A percentile compares a stretch with the other conserved stretches of the same genome.
These are phyloP conservation scores for Cabera pusaria DNA, from an alignment of 2,888 invertebrate species.

Conservation along the genomic window DNA sequence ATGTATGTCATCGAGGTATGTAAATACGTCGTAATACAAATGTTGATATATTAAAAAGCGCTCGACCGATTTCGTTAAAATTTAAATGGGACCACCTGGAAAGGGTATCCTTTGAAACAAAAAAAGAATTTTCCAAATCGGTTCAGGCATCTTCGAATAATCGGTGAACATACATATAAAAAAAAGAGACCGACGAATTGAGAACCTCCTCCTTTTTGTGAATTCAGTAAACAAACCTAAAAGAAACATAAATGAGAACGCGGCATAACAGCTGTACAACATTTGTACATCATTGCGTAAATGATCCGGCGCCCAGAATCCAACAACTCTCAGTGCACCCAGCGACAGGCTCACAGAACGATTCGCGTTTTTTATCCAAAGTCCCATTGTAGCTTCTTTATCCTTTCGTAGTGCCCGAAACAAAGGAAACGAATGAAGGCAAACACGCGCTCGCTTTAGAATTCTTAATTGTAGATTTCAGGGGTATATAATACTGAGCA, in stretches of 20 bases:
- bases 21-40: too few species aligned
- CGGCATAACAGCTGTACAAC: slow-evolving; percentile 55
- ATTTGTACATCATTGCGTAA: slow-evolving; percentile 32
- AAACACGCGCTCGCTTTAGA: slow-evolving; percentile 35
- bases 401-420: slow-evolving; percentile 8
- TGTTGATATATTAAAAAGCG: too few species aligned
- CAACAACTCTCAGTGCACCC: slow-evolving; percentile 54
- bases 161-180: too few species aligned
- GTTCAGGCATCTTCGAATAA: too few species aligned
- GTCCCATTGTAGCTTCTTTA: slow-evolving; percentile 40
- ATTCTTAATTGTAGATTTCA: slow-evolving; percentile 42
- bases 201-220: too few species aligned
- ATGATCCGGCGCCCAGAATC: slow-evolving; percentile 63
- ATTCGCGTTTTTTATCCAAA: slow-evolving; percentile 55
- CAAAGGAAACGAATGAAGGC: slow-evolving; percentile 17
- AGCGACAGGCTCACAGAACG: slow-evolving; percentile 56
- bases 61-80: too few species aligned
- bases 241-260: slow-evolving; percentile 61
- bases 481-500: slow-evolving; percentile 34
- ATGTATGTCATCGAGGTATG: too few species aligned
- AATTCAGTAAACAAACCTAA: slow-evolving; percentile 66
- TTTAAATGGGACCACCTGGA: too few species aligned
- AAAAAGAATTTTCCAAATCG: too few species aligned
- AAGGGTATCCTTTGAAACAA: too few species aligned
- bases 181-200: too few species aligned